Evolutionary conservation across 2,113 vertebrate species (phyloP).

Genomic region (Delphinapterus leucas): DNA sequence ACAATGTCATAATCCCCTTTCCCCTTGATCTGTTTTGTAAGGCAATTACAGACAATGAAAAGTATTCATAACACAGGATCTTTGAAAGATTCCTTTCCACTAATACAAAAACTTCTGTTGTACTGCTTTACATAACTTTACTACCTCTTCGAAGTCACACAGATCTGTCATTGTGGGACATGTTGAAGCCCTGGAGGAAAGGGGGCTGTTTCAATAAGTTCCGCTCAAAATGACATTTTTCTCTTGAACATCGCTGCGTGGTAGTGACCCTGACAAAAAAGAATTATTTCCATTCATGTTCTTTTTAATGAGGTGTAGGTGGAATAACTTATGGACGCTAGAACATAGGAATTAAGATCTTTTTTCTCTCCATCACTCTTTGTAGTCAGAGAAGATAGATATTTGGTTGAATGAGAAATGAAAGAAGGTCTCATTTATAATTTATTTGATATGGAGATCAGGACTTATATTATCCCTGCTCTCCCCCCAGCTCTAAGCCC

Average conservation of each 20-base stretch:
- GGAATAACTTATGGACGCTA: not conserved
- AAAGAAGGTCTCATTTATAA: not conserved
- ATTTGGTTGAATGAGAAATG: constrained; percentile 35
- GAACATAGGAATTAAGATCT: not conserved
- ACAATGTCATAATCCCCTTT: not conserved
- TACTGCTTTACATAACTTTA: constrained; percentile 19
- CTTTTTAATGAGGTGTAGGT: not conserved
- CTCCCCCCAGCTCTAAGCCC: not conserved
- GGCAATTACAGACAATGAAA: not conserved
- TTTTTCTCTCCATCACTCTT: not conserved
- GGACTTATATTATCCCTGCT: not conserved
- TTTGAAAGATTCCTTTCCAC: not conserved
- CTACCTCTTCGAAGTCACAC: not conserved
- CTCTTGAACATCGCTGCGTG: not conserved
- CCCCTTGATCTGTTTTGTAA: not conserved
- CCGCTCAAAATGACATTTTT: not conserved
- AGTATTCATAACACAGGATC: not conserved
- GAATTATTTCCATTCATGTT: not conserved
- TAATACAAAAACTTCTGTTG: not conserved
- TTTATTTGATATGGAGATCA: not conserved
- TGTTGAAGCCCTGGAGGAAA: not conserved
- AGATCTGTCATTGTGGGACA: not conserved
- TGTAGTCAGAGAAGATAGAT: not conserved
- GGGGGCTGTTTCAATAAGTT: not conserved
- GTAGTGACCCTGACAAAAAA: not conserved